phyloP scores from a whole-genome alignment of 1,140 invertebrate genomes.

The Charaxes varanes region DNA sequence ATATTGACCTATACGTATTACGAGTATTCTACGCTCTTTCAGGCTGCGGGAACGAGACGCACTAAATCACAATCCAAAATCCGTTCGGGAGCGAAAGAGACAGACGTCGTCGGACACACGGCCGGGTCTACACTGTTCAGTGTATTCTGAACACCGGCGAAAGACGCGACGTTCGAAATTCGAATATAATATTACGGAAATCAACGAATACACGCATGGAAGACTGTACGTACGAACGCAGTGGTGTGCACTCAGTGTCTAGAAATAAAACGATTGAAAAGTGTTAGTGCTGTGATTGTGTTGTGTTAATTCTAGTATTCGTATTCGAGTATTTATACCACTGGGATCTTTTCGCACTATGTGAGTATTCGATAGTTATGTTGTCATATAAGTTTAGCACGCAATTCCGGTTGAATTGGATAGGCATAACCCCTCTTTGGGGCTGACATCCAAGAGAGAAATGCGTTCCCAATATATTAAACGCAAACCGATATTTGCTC shows the following conservation, averaged over 20 bases:
- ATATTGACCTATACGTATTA: constrained; percentile 73
- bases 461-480: constrained; percentile 6
- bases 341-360: constrained; percentile 25
- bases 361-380: constrained; percentile 25
- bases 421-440: not conserved
- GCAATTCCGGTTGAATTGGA: constrained; percentile 3
- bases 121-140: constrained; percentile 57
- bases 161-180: constrained; percentile 28
- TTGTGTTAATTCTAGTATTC: constrained; percentile 14
- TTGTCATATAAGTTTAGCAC: constrained; percentile 15
- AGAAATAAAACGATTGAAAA: constrained; percentile 1
- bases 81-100: constrained; percentile 30
- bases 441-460: too few species aligned
- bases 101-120: constrained; percentile 32
- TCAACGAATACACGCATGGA: constrained; percentile 18
- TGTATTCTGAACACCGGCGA: constrained; percentile 39
- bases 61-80: constrained; percentile 17
- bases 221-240: constrained; percentile 15
- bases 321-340: constrained; percentile 12
- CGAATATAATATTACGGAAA: constrained; percentile 7
- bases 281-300: constrained; percentile 18
- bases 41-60: constrained; percentile 46
- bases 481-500: not conserved
- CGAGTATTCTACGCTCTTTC: constrained; percentile 63
- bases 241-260: constrained; percentile 11